Evolutionary conservation across 2,888 invertebrate genomes (phyloP).

Genomic region (Stramonita haemastoma): DNA sequence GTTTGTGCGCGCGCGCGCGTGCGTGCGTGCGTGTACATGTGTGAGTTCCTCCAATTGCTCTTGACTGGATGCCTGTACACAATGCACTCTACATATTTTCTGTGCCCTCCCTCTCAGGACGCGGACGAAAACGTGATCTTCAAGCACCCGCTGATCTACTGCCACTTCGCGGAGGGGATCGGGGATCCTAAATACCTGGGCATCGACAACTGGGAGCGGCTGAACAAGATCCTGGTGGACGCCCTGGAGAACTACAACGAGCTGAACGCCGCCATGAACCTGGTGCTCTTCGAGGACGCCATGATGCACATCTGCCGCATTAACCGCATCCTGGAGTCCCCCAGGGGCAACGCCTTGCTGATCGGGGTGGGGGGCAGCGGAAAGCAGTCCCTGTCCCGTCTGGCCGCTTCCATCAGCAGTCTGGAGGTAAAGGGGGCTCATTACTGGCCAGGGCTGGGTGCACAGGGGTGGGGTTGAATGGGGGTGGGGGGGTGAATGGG

Average conservation of each 20-base stretch:
- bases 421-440: slow-evolving; percentile 83
- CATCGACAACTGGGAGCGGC: slow-evolving; percentile 86
- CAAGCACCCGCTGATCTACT: slow-evolving; percentile 93
- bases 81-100: no score
- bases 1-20: no score
- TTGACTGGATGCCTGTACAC: no score
- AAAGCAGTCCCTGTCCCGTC: slow-evolving; percentile 93
- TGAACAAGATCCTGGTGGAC: slow-evolving; percentile 90
- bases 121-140: slow-evolving; percentile 91
- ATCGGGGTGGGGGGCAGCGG: slow-evolving; percentile 98
- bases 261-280: slow-evolving; percentile 95
- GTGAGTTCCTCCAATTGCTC: no score
- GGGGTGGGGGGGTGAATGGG: no score
- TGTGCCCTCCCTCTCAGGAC: slow-evolving; percentile 81
- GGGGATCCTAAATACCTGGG: slow-evolving; percentile 97
- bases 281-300: slow-evolving; percentile 97
- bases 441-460: neutral
- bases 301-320: slow-evolving; percentile 96
- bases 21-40: no score
- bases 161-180: slow-evolving; percentile 96
- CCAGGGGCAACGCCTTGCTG: slow-evolving; percentile 93
- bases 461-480: neutral
- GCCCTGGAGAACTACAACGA: slow-evolving; percentile 96
- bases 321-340: slow-evolving; percentile 94
- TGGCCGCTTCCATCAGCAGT: slow-evolving; percentile 95